phyloP scores from a whole-genome alignment of 2,797 vertebrate species.

The Selene dorsalis region DNA sequence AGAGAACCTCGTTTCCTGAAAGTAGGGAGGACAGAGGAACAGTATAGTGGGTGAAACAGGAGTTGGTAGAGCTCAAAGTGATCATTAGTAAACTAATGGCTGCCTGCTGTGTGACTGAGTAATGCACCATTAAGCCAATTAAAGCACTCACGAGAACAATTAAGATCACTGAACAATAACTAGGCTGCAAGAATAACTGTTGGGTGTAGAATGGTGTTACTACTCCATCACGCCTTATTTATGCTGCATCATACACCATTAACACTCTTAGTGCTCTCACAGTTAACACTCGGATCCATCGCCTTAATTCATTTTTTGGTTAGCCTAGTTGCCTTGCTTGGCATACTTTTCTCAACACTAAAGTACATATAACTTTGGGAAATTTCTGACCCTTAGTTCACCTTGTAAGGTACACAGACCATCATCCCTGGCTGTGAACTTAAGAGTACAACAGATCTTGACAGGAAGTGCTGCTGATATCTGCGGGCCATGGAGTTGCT shows the following conservation, averaged over 20 bases:
- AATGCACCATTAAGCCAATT: conserved; percentile 32
- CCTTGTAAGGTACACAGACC: background rate
- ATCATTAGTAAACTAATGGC: conserved; percentile 24
- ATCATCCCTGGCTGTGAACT: background rate
- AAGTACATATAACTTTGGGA: background rate
- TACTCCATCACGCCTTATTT: background rate
- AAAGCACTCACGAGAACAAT: conserved; percentile 33
- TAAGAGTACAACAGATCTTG: background rate
- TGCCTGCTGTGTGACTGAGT: conserved; percentile 16
- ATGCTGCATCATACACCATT: background rate
- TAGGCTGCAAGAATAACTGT: background rate
- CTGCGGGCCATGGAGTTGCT: background rate
- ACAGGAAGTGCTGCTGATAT: background rate
- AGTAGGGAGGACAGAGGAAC: conserved; percentile 44
- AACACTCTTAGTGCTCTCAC: background rate
- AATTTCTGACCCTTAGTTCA: background rate
- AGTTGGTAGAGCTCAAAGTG: conserved; percentile 18
- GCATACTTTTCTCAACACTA: background rate
- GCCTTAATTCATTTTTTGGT: background rate
- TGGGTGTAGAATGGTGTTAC: background rate
- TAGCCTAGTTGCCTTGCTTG: background rate
- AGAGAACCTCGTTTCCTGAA: conserved; percentile 96
- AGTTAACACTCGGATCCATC: background rate
- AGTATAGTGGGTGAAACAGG: conserved; percentile 11
- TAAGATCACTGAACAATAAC: conserved; percentile 21